These are phyloP conservation scores for Drosophila nigricruria DNA, from an alignment of 2,888 invertebrate genomes.

Conservation along the genomic window DNA sequence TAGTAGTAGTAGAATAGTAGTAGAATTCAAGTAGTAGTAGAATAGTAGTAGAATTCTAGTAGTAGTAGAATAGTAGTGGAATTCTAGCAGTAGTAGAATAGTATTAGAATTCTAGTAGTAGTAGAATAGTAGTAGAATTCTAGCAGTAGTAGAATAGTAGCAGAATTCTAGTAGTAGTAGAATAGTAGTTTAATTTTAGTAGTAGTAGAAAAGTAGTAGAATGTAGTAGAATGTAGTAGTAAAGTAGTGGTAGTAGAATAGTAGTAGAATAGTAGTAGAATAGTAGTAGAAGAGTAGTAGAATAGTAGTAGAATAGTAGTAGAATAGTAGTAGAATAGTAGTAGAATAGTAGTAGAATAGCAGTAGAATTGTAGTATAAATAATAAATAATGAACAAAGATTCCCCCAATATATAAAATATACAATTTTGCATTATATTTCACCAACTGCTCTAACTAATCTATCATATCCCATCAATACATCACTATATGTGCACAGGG, in stretches of 20 bases:
- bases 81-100: background rate
- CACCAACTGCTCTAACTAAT: background rate
- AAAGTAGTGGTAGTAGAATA: background rate
- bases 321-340: background rate
- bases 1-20: background rate
- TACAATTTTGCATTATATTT: background rate
- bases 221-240: background rate
- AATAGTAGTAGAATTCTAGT: background rate
- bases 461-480: background rate
- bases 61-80: background rate
- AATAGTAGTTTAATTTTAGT: background rate
- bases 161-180: background rate
- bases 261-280: background rate
- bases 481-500: slow-evolving; percentile 5
- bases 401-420: background rate
- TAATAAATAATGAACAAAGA: no score
- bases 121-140: background rate
- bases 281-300: background rate
- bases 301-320: background rate
- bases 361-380: background rate
- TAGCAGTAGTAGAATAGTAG: background rate
- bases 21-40: background rate
- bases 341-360: background rate
- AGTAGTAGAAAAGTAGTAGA: background rate
- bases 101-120: background rate